Conservation (phyloP, 64 coral and sea anemone genomes). For the Trachythela sp. region DNA sequence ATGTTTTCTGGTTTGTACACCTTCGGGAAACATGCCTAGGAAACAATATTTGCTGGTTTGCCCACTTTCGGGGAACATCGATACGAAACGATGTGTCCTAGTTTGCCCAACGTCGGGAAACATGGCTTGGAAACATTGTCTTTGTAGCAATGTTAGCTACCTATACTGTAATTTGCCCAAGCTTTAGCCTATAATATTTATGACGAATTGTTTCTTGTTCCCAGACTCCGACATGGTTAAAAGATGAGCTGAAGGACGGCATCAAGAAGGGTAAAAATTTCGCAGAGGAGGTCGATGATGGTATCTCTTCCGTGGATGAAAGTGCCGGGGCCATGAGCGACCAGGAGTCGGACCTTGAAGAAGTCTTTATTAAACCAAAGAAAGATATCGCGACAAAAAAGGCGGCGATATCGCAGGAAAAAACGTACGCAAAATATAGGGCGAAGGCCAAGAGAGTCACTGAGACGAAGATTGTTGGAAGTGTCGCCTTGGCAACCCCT, state of each 20-base stretch:
- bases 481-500: conserved; percentile 73
- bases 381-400: conserved; percentile 38
- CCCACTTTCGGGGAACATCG: no score
- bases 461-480: conserved; percentile 84
- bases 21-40: no score
- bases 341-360: conserved; percentile 12
- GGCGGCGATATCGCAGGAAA: conserved; percentile 47
- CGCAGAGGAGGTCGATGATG: conserved; percentile 55
- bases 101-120: no score
- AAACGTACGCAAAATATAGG: conserved; percentile 39
- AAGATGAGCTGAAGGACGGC: conserved; percentile 86
- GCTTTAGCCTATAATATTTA: not conserved
- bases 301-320: not conserved
- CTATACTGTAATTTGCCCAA: no score
- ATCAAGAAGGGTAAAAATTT: conserved; percentile 59
- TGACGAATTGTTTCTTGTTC: not conserved
- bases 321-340: not conserved
- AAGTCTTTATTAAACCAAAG: conserved; percentile 16
- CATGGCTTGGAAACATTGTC: no score
- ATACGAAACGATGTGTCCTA: no score
- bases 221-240: conserved; percentile 87
- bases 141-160: no score
- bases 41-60: no score
- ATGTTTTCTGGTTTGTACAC: no score
- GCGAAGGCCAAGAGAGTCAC: conserved; percentile 64